These are phyloP conservation scores for Oreochromis aureus DNA, from an alignment of 2,113 vertebrate genomes.

Conservation along the genomic window DNA sequence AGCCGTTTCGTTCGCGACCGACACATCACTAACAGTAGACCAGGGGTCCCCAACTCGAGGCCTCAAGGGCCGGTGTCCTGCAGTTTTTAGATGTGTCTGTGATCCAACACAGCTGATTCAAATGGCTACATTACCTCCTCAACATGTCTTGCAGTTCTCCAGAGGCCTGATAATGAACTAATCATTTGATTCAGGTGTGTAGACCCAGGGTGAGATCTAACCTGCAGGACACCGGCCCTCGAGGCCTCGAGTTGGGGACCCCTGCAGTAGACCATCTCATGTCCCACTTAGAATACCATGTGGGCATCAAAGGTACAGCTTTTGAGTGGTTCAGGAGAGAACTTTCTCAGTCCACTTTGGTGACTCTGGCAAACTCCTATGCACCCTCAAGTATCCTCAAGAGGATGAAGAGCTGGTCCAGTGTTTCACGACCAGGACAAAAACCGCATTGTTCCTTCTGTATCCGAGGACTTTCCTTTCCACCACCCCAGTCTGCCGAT, in stretches of 20 bases:
- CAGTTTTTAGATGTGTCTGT: background rate
- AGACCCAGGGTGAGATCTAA: background rate
- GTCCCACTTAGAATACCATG: background rate
- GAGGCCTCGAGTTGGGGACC: background rate
- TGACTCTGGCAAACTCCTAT: background rate
- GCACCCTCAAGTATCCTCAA: background rate
- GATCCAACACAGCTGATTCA: background rate
- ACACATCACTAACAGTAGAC: background rate
- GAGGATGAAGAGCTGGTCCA: background rate
- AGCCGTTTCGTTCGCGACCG: too few relatives aligned
- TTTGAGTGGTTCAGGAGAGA: background rate
- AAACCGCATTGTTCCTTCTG: background rate
- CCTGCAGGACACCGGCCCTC: background rate
- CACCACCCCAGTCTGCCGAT: background rate
- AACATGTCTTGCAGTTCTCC: background rate
- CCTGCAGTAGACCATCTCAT: background rate
- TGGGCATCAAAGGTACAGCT: background rate
- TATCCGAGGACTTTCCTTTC: background rate
- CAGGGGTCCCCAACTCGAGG: background rate
- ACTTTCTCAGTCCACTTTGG: background rate
- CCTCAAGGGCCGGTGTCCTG: background rate
- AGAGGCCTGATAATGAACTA: background rate
- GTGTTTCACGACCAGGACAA: background rate
- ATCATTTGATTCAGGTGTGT: background rate
- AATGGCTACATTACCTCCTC: accelerated